Base-by-base conservation (phyloP, 2,113 vertebrate genomes). In the Fulica atra region DNA sequence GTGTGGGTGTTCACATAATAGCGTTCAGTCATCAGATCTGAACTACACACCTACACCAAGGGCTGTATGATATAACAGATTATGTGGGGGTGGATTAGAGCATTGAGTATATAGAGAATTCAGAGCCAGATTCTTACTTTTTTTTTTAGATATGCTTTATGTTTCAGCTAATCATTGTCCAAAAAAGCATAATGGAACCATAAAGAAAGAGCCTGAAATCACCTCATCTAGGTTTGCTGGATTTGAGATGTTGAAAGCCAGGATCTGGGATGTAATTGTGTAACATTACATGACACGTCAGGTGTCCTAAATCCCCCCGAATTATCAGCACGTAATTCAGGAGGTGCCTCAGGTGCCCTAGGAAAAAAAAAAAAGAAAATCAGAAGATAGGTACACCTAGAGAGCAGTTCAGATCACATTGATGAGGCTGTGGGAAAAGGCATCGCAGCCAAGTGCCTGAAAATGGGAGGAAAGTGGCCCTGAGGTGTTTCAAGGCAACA, bases 271-370 rank as follows among this genome's bases (percentile, higher is more conserved):
- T 95, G 93, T 91, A 95, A 95, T 95, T 96, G 73, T 89, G 66
- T 44, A 95, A 85, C 84, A 61, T 84, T 96, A 95, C 93, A 96
- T 78, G 91, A 95, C 93, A 95, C 53, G 3, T 95, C 94, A 96
- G 81, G 94, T 94, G 95, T 97, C 94, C 86, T 95, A 97, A 97
- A 95, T 93, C 95, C 76, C 69, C 48, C 70, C 88, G 81, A 94
- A 94, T 92, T 95, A 74, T 15, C 84, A 48, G 53, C 69, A 61
- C 24, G 15, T 87, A 87, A 92, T 65, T 88, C 81, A 95, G 70
- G 70, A 92, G 73, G 15, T 94, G 95, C 91, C 93, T 95, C 60
- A 72, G 92, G 61, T 86, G 61, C 54, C 50, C 69, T 92, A 73
- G 70, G 76, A 38, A 40, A 36, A 38, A 44, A 50, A 38, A 54